phyloP scores from a whole-genome alignment of 2,797 vertebrate species.

The Nasua narica region DNA sequence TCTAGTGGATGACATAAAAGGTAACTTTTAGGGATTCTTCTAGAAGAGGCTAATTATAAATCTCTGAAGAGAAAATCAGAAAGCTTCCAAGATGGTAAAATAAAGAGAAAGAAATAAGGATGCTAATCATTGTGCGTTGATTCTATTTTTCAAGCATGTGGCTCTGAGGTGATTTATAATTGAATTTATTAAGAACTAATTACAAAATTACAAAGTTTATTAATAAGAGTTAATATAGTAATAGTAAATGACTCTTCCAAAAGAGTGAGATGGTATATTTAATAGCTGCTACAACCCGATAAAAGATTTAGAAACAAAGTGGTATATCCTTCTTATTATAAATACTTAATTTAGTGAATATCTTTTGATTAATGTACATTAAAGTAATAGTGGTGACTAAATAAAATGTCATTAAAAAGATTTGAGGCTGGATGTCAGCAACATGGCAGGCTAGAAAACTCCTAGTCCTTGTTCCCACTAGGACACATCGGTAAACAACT shows the following conservation, averaged over 20 bases:
- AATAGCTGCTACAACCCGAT: neutral
- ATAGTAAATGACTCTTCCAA: neutral
- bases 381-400: neutral
- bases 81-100: neutral
- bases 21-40: neutral
- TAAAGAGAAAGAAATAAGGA: neutral
- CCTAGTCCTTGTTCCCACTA: neutral
- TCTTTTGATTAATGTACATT: neutral
- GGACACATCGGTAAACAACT: neutral
- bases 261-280: neutral
- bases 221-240: neutral
- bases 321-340: neutral
- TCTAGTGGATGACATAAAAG: neutral
- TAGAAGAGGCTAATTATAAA: neutral
- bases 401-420: neutral
- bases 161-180: neutral
- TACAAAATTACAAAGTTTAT: neutral
- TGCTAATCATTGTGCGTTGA: neutral
- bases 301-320: slow-evolving; percentile 13
- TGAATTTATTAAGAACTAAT: neutral
- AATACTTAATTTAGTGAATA: neutral
- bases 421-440: neutral
- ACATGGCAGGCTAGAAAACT: neutral
- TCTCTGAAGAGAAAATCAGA: neutral
- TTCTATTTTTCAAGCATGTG: neutral